Percentiles rank a stretch among this genome's conserved stretches.
Evolutionary conservation across 2,888 invertebrate species (phyloP).

Genomic region (Petrophora chlorosata): DNA sequence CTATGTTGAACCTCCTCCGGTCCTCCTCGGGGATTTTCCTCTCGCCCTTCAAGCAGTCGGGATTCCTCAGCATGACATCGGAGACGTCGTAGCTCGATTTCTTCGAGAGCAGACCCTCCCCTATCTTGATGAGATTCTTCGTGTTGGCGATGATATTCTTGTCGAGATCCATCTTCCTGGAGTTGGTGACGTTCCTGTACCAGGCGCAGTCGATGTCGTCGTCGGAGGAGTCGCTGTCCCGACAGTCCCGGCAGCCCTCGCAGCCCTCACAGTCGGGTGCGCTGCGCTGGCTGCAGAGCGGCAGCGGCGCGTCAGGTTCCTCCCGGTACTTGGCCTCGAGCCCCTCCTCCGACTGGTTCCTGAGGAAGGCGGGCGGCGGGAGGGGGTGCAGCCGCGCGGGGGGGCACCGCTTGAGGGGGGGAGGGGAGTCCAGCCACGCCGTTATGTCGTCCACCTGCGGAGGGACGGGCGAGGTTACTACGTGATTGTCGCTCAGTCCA

Average conservation of each 20-base stretch:
- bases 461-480: background rate
- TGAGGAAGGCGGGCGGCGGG: slow-evolving; percentile 59
- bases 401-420: slow-evolving; percentile 60
- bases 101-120: slow-evolving; percentile 52
- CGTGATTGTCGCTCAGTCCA: no score
- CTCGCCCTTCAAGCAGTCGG: slow-evolving; percentile 43
- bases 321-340: slow-evolving; percentile 59
- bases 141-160: slow-evolving; percentile 47
- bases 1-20: slow-evolving; percentile 59
- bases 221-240: slow-evolving; percentile 49
- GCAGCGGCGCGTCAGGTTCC: slow-evolving; percentile 43
- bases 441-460: slow-evolving; percentile 75
- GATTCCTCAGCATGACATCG: slow-evolving; percentile 51
- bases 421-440: slow-evolving; percentile 71
- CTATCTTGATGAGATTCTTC: slow-evolving; percentile 47
- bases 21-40: slow-evolving; percentile 58
- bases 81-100: slow-evolving; percentile 65
- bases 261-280: slow-evolving; percentile 46
- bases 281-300: slow-evolving; percentile 64
- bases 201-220: slow-evolving; percentile 48
- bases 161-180: slow-evolving; percentile 54
- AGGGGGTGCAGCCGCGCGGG: slow-evolving; percentile 45
- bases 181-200: slow-evolving; percentile 47
- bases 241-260: slow-evolving; percentile 1
- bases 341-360: slow-evolving; percentile 77